Evolutionary conservation across 2,888 invertebrate genomes (phyloP).

Genomic region (Troides oblongomaculatus): DNA sequence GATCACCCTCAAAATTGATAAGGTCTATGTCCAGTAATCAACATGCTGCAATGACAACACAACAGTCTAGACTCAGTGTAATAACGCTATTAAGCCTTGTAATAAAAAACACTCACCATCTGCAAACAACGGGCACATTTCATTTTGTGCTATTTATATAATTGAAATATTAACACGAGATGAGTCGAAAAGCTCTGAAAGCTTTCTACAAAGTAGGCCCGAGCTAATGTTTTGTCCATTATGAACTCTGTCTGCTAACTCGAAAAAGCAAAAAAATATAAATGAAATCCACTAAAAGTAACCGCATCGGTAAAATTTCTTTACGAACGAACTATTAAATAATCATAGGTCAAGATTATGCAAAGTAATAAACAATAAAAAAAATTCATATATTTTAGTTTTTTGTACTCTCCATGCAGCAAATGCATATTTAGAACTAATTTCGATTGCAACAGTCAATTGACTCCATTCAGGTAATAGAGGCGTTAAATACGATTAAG

Average conservation of each 20-base stretch:
- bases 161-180: conserved; percentile 51
- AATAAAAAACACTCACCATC: background rate
- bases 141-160: conserved; percentile 31
- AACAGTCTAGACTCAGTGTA: background rate
- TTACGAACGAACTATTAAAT: conserved; percentile 31
- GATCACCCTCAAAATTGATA: no score
- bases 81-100: background rate
- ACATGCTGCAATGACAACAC: no score
- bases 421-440: conserved; percentile 32
- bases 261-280: conserved; percentile 58
- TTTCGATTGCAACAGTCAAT: conserved; percentile 56
- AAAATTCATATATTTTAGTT: background rate
- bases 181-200: conserved; percentile 65
- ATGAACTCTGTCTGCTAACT: conserved; percentile 53
- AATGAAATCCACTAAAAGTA: conserved; percentile 53
- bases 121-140: conserved; percentile 15
- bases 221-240: conserved; percentile 74
- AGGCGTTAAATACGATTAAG: conserved; percentile 75
- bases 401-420: background rate
- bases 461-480: conserved; percentile 73
- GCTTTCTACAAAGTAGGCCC: conserved; percentile 68
- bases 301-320: conserved; percentile 42
- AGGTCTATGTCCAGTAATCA: no score
- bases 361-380: background rate
- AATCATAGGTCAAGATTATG: background rate